Evolutionary conservation across 2,113 vertebrate genomes (phyloP).

Genomic region (Regulus satrapa): DNA sequence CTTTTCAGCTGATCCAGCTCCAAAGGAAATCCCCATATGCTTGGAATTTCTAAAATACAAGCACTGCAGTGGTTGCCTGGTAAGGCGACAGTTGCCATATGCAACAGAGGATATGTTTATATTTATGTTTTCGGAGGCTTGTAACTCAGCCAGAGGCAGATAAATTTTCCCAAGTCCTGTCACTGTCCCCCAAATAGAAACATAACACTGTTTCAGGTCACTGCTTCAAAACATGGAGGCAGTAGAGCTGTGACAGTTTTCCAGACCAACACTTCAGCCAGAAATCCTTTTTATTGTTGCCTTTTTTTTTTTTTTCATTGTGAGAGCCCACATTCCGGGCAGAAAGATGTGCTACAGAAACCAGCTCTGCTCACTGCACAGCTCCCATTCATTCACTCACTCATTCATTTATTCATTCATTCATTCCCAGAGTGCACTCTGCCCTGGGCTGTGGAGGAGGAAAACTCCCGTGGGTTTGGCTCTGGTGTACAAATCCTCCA

Average conservation of each 20-base stretch:
- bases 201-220: not conserved
- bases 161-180: not conserved
- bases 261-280: not conserved
- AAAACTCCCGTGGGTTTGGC: not conserved
- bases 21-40: conserved; percentile 56
- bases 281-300: not conserved
- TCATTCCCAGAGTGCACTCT: not conserved
- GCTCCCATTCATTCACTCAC: not conserved
- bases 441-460: not conserved
- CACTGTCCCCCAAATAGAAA: not conserved
- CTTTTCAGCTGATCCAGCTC: conserved; percentile 11
- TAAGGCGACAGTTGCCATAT: not conserved
- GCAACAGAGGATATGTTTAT: not conserved
- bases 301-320: not conserved
- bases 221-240: not conserved
- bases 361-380: not conserved
- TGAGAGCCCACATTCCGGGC: not conserved
- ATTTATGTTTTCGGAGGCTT: conserved; percentile 3
- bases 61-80: not conserved
- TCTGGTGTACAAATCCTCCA: not conserved
- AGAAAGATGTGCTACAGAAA: not conserved
- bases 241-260: not conserved
- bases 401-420: not conserved
- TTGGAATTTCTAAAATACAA: conserved; percentile 27
- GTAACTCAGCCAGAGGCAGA: not conserved